Conservation (phyloP, 2,797 vertebrate species). For the Anguilla megastoma region DNA sequence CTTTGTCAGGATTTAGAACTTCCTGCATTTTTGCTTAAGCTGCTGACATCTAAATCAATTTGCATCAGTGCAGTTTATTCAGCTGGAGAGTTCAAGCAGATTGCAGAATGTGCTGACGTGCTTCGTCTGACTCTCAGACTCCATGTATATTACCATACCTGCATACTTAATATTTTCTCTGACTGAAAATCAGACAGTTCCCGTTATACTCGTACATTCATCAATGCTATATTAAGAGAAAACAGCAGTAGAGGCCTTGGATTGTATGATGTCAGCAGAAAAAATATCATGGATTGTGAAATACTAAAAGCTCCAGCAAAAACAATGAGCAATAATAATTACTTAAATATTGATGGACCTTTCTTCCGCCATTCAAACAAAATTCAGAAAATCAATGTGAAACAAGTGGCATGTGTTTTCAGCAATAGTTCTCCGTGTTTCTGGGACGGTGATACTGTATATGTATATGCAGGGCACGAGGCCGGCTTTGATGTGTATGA, state of each 20-base stretch:
- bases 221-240: constrained; percentile 55
- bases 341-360: constrained; percentile 30
- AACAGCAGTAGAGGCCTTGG: constrained; percentile 58
- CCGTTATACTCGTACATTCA: constrained; percentile 60
- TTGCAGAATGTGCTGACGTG: constrained; percentile 33
- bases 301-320: constrained; percentile 61
- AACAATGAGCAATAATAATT: constrained; percentile 53
- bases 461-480: neutral
- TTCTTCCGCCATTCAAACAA: constrained; percentile 20
- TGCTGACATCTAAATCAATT: constrained; percentile 59
- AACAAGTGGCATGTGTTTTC: constrained; percentile 8
- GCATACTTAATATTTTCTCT: constrained; percentile 58
- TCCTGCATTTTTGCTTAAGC: constrained; percentile 15
- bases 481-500: neutral
- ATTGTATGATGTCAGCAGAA: constrained; percentile 67
- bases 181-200: constrained; percentile 61
- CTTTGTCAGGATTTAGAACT: neutral
- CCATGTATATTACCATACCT: constrained; percentile 53
- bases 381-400: constrained; percentile 2
- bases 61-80: constrained; percentile 59
- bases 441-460: neutral
- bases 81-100: constrained; percentile 49
- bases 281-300: constrained; percentile 70
- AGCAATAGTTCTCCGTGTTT: constrained; percentile 12
- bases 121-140: constrained; percentile 26